These are phyloP conservation scores for Protophormia terraenovae DNA, from an alignment of 2,888 invertebrate genomes.

Conservation along the genomic window DNA sequence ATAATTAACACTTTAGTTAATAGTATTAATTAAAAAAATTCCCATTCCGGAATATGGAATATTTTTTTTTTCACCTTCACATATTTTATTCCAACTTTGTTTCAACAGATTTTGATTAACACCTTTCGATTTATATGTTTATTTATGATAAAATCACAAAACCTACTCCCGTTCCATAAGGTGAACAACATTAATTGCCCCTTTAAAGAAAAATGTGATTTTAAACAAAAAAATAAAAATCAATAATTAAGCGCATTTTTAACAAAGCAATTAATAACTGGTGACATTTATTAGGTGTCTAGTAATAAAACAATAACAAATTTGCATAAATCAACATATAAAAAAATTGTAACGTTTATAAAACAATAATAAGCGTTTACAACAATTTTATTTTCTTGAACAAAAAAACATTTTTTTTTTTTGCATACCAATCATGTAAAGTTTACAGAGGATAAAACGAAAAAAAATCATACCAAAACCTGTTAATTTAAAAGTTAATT, in stretches of 20 bases:
- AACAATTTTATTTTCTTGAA: constrained; percentile 20
- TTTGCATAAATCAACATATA: constrained; percentile 61
- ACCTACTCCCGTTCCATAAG: constrained; percentile 26
- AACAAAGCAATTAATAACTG: constrained; percentile 58
- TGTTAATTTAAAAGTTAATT: constrained; percentile 1
- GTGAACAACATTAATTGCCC: constrained; percentile 37
- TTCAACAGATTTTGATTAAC: not conserved
- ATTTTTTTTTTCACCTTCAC: constrained; percentile 11
- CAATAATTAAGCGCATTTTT: constrained; percentile 52
- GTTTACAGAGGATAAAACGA: not conserved
- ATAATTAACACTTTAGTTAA: not conserved
- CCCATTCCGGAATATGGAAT: not conserved
- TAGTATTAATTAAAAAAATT: not conserved
- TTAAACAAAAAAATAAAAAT: not conserved
- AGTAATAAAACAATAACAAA: constrained; percentile 55
- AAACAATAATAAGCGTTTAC: constrained; percentile 21
- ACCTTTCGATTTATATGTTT: constrained; percentile 30
- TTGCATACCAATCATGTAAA: not conserved
- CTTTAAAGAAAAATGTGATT: not conserved
- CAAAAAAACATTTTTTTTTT: too few species aligned
- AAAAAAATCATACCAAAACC: constrained; percentile 17
- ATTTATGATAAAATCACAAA: not conserved
- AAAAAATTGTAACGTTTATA: constrained; percentile 49
- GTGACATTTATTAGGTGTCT: constrained; percentile 65
- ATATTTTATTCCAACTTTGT: not conserved